Percentiles rank a stretch among this genome's conserved stretches.
Evolutionary conservation across 2,888 invertebrate genomes (phyloP).

Genomic region (Platycnemis pennipes): DNA sequence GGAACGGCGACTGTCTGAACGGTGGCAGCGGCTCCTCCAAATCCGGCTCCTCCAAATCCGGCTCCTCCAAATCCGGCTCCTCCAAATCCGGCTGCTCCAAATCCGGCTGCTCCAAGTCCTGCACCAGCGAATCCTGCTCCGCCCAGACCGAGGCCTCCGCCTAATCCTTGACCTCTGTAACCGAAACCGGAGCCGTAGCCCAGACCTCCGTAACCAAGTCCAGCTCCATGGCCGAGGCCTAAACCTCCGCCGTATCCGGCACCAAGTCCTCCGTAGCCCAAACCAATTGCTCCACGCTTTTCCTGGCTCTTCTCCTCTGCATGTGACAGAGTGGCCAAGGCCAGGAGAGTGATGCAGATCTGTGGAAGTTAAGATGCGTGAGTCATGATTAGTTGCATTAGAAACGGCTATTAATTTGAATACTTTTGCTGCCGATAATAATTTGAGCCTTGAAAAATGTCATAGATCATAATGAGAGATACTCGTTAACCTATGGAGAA

Average conservation of each 20-base stretch:
- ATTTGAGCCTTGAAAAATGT: too few species aligned
- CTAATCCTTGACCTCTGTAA: neutral
- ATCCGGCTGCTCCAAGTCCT: constrained; percentile 25
- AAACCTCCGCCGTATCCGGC: constrained; percentile 56
- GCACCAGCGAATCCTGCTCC: neutral
- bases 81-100: neutral
- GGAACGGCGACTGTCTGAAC: constrained; percentile 79
- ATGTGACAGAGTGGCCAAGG: constrained; percentile 33
- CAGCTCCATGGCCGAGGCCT: constrained; percentile 45
- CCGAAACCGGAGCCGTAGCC: neutral
- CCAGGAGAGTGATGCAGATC: constrained; percentile 55
- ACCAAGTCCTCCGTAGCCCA: constrained; percentile 34
- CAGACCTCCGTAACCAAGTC: constrained; percentile 34
- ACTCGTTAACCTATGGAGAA: too few species aligned
- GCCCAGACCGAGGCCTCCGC: neutral
- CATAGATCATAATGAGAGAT: too few species aligned
- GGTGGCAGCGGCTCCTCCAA: constrained; percentile 20
- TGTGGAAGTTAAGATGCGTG: neutral
- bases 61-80: constrained; percentile 79
- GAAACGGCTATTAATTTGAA: too few species aligned
- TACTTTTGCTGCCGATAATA: too few species aligned
- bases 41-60: constrained; percentile 13
- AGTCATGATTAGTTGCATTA: neutral
- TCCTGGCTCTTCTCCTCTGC: constrained; percentile 62
- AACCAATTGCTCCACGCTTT: constrained; percentile 27